Base-by-base conservation (phyloP, 2,113 vertebrate genomes). In the Phycodurus eques region DNA sequence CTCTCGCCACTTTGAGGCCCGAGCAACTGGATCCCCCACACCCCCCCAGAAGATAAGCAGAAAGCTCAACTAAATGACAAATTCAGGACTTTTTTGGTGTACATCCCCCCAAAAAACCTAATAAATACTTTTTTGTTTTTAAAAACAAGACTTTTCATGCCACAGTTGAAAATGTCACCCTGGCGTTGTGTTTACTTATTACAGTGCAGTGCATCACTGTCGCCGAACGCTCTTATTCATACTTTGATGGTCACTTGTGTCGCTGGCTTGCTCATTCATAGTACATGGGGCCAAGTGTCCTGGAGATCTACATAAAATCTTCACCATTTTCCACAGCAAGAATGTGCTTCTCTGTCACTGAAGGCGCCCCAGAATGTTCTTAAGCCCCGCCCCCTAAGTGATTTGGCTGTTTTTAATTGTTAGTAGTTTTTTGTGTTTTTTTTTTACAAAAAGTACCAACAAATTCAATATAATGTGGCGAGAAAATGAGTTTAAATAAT, bases 171-270 rank as follows among this genome's bases (percentile, higher is more conserved):
- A 90, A 91, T 92, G 92, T 92, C 87, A 90, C 87, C 77, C 74
- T 59, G 71, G 80, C 81, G 76, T 57, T n/a, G 80, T 89, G 85
- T 92, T 91, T 92, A 92, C 86, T 91, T 90, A 92, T 90, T 91
- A 91, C 83, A 87, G 87, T 77, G 73, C 85, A 85, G 78, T 67
- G 83, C 89, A 85, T 84, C 76, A 63, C 81, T 89, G 88, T 88
- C 87, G 87, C 78, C 85, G 31, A 8, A 61, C 68, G 72, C 72
- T 76, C 83, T 78, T 85, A 85, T 90, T 87, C 84, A 88, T 81
- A 54, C 53, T 54, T 9, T 9, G 9, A 7, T 54, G 53, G 53
- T 22, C 53, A 20, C 53, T 53, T 53, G 53, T 54, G 53, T 54
- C 8, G 20, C 8, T 54, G 53, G 20, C 20, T 54, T 54, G 20